Percentiles rank a stretch among this genome's conserved stretches.
These are phyloP conservation scores for Drosophila nebulosa DNA, from an alignment of 1,140 invertebrate species.

Conservation along the genomic window DNA sequence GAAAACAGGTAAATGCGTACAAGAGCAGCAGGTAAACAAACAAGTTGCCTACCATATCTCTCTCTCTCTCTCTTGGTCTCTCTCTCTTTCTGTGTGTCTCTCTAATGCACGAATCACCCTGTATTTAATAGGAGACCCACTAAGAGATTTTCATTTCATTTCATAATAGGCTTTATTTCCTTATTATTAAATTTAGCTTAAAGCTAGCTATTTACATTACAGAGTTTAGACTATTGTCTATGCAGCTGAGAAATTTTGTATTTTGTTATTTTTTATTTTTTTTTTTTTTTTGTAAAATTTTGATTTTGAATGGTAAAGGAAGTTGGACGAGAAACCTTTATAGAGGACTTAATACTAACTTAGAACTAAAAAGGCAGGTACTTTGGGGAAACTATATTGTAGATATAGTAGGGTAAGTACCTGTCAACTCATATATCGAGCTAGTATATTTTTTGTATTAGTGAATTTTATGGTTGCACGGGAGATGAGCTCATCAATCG, in stretches of 20 bases:
- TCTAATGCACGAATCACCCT: slow-evolving; percentile 39
- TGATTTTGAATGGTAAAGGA: too few relatives aligned
- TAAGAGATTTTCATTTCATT: too few relatives aligned
- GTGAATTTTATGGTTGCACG: background rate
- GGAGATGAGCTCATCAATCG: background rate
- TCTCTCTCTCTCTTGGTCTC: background rate
- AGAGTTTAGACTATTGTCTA: too few relatives aligned
- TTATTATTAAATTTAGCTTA: too few relatives aligned
- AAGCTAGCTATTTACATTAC: too few relatives aligned
- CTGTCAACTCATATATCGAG: background rate
- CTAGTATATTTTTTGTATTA: background rate
- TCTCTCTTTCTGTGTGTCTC: background rate
- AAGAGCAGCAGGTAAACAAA: slow-evolving; percentile 58
- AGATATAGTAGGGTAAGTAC: background rate
- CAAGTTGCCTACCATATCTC: slow-evolving; percentile 5
- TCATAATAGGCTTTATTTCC: too few relatives aligned
- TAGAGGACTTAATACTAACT: background rate
- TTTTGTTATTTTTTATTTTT: too few relatives aligned
- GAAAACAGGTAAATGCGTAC: slow-evolving; percentile 56
- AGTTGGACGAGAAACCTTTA: too few relatives aligned
- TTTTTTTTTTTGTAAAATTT: too few relatives aligned
- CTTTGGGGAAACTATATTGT: background rate
- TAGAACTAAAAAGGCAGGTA: background rate
- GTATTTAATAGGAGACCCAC: slow-evolving; percentile 5
- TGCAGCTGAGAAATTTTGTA: too few relatives aligned